Conservation (phyloP, 2,797 vertebrate genomes). For the Saguinus oedipus region DNA sequence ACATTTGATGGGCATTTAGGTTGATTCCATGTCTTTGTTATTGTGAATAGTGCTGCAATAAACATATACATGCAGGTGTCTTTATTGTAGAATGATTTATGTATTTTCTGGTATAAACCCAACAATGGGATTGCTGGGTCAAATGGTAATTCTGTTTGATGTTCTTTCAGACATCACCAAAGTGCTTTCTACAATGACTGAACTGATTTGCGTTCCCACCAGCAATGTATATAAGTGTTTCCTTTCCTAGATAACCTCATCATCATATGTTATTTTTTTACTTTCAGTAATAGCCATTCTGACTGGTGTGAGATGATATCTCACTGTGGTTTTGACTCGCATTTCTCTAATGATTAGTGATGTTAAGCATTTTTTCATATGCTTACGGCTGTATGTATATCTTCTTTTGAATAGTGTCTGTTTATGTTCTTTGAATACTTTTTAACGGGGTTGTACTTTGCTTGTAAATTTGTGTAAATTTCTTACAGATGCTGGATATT, state of each 20-base stretch:
- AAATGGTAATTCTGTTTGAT: not conserved
- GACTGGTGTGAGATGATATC: not conserved
- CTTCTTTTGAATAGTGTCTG: not conserved
- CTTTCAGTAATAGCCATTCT: not conserved
- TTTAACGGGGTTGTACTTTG: not conserved
- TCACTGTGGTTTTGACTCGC: not conserved
- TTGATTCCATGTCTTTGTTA: not conserved
- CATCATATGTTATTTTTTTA: not conserved
- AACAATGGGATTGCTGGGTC: not conserved
- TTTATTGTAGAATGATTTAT: not conserved
- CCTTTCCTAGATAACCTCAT: not conserved
- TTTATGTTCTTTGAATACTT: not conserved
- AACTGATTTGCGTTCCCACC: not conserved
- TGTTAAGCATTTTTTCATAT: not conserved
- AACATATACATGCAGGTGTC: not conserved
- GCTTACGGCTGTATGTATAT: not conserved
- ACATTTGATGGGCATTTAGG: not conserved
- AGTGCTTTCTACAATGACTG: not conserved
- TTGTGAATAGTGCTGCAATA: not conserved
- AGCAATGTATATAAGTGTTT: not conserved
- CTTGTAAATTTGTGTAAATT: not conserved
- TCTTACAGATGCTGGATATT: not conserved
- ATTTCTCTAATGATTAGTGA: not conserved
- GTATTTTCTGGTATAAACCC: not conserved
- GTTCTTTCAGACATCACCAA: not conserved